These are phyloP conservation scores for Chirona hameri DNA, from an alignment of 2,888 invertebrate species.

Conservation along the genomic window DNA sequence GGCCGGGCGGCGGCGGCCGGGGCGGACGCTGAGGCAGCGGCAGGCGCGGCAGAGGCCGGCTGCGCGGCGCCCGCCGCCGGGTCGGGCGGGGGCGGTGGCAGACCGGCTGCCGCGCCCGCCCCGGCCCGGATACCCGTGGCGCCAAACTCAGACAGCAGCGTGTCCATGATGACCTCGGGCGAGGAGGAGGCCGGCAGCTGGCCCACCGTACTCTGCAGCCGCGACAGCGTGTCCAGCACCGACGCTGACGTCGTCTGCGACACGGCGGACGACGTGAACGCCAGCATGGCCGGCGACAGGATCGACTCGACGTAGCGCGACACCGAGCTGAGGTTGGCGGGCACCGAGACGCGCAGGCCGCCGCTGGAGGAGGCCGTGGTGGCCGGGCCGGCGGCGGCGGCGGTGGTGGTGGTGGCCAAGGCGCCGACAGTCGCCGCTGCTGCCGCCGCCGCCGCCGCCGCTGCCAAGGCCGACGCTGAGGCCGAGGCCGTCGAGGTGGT, in stretches of 20 bases:
- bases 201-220: background rate
- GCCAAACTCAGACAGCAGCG: slow-evolving; percentile 25
- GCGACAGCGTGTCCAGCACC: slow-evolving; percentile 24
- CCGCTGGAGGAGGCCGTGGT: background rate
- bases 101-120: background rate
- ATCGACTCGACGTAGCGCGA: slow-evolving; percentile 27
- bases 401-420: slow-evolving; percentile 26
- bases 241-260: background rate
- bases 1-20: too few species aligned
- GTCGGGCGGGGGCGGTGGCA: background rate
- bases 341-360: slow-evolving; percentile 4
- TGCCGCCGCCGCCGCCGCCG: background rate
- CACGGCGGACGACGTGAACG: slow-evolving; percentile 8
- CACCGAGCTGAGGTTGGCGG: slow-evolving; percentile 6
- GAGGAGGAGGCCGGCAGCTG: slow-evolving; percentile 1
- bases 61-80: background rate
- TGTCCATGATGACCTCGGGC: slow-evolving; percentile 29
- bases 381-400: slow-evolving; percentile 24
- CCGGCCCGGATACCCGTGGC: slow-evolving; percentile 26
- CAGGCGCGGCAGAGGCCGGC: background rate
- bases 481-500: slow-evolving; percentile 30
- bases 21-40: background rate
- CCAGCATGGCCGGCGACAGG: slow-evolving; percentile 10
- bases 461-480: background rate
- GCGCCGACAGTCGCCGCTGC: too few species aligned